Base-by-base conservation (phyloP, 1,140 invertebrate species). In the Camponotus pennsylvanicus region DNA sequence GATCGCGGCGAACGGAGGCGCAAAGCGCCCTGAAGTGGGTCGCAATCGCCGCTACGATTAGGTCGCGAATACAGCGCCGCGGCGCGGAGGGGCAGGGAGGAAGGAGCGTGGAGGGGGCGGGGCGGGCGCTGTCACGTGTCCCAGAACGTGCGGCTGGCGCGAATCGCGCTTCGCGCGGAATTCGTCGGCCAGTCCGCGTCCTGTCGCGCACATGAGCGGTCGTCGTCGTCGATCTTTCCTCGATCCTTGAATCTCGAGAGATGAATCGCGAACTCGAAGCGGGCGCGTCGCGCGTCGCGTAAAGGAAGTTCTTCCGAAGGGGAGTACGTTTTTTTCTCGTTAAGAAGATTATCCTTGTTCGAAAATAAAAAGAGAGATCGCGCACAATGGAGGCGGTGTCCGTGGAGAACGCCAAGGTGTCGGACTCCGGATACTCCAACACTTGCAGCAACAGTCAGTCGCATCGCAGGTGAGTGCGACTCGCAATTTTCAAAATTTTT, bases 401-500 rank as follows among this genome's bases (percentile, higher is more conserved):
- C 18, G 95, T 94, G 13, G 93, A 95, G 49, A 96, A 96, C 88
- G 96, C 96, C 0, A 97, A 97, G 92, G 95, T 97, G 57, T 97
- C 97, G 0, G 97, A 98, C 95, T 98, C 97, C 13, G 97, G 96
- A 1, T 97, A 97, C 92, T 97, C 97, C 0, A 97, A 97, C 90
- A 97, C 97, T 7, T 97, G 96, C 93, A 97, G 96, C 87, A 97
- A 97, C 93, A 97, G 97, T 85, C 97, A 97, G 91, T 97, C 97
- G 1, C 96, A 97, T 90, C 95, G 96, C 88, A 98, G 97, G 97
- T 97, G 92, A 92, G 92, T 37, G 49, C 9, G 7, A 45, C 45
- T 27, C n/a, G 6, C n/a, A n/a, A 4, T 32, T 70, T 34, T 66
- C n/a, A 42, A 45, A 63, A 45, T 89, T 71, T 71, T 40, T 42